These are phyloP conservation scores for Plecotus auritus DNA, from an alignment of 2,113 vertebrate genomes.

Conservation along the genomic window DNA sequence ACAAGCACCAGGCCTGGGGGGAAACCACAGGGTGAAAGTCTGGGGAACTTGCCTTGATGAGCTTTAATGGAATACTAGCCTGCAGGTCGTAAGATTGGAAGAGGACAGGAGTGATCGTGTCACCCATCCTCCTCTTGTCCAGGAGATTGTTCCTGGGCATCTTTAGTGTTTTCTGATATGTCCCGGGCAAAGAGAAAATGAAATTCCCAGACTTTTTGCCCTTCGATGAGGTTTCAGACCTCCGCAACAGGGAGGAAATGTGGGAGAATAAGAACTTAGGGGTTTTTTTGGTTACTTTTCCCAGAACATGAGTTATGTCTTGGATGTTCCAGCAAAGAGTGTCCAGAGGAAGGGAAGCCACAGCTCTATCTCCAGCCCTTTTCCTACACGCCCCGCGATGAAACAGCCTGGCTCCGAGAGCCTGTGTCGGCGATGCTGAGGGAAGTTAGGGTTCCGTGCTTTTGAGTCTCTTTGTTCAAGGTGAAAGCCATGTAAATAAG, in stretches of 20 bases:
- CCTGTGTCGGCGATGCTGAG: background rate
- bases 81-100: background rate
- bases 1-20: background rate
- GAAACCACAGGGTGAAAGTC: background rate
- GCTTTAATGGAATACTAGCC: background rate
- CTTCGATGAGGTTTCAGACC: background rate
- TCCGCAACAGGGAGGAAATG: background rate
- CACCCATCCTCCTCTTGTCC: background rate
- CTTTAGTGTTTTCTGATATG: too few species aligned
- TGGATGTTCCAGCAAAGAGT: background rate
- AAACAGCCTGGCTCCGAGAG: background rate
- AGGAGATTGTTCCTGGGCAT: background rate
- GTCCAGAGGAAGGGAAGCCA: background rate
- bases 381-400: background rate
- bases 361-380: background rate
- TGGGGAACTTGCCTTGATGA: background rate
- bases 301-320: background rate
- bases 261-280: background rate
- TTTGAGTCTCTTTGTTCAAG: background rate
- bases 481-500: background rate
- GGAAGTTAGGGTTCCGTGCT: background rate
- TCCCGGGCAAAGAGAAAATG: background rate
- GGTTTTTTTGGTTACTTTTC: background rate
- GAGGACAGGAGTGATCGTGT: accelerated
- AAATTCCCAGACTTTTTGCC: background rate